Evolutionary conservation across 2,888 invertebrate genomes (phyloP).

Genomic region (Cosmopolites sordidus): DNA sequence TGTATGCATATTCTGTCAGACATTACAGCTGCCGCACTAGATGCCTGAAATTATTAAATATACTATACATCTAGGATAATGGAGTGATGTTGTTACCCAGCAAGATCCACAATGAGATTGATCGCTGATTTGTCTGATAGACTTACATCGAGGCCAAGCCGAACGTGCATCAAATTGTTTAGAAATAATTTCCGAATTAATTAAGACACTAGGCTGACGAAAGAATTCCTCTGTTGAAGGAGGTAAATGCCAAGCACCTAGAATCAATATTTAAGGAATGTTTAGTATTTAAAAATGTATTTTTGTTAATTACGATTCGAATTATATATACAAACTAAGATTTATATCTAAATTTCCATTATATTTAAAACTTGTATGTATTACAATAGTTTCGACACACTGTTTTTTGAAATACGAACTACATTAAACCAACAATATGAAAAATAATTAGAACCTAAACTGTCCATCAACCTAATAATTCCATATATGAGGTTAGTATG

Average conservation of each 20-base stretch:
- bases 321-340: too few relatives aligned
- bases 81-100: conserved; percentile 56
- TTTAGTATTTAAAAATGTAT: too few relatives aligned
- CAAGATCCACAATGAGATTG: conserved; percentile 88
- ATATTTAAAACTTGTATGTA: too few relatives aligned
- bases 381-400: too few relatives aligned
- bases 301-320: too few relatives aligned
- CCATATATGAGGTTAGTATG: too few relatives aligned
- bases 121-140: conserved; percentile 72
- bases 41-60: conserved; percentile 50
- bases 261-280: too few relatives aligned
- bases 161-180: conserved; percentile 74
- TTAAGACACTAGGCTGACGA: neutral
- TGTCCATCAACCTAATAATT: too few relatives aligned
- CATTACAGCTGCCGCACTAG: conserved; percentile 84
- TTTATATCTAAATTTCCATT: too few relatives aligned
- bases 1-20: conserved; percentile 80
- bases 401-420: too few relatives aligned
- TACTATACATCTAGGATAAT: conserved; percentile 4
- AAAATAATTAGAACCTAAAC: too few relatives aligned
- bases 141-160: conserved; percentile 78
- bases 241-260: conserved; percentile 5
- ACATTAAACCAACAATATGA: too few relatives aligned
- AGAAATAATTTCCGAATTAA: conserved; percentile 48
- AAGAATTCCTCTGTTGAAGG: neutral